Conservation (phyloP, 2,888 invertebrate genomes). For the Drosophila mulleri region DNA sequence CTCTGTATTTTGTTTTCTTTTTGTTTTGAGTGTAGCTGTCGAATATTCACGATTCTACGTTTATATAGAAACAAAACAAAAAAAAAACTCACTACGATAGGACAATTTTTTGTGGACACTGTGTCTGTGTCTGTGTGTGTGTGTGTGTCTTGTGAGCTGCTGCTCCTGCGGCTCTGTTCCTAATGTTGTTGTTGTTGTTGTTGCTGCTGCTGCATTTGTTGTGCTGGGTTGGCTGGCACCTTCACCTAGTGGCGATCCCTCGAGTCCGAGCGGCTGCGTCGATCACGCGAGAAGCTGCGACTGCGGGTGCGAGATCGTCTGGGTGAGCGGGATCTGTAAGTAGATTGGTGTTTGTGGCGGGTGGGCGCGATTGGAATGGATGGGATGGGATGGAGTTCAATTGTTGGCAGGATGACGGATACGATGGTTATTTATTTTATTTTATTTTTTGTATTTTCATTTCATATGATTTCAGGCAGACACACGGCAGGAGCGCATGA, state of each 20-base stretch:
- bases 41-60: conserved; percentile 25
- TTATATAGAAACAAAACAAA: conserved; percentile 4
- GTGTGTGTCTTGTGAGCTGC: conserved; percentile 11
- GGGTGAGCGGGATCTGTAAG: conserved; percentile 85
- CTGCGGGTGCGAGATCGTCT: conserved; percentile 85
- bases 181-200: neutral
- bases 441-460: neutral
- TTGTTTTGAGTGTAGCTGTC: conserved; percentile 15
- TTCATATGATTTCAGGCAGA: conserved; percentile 28
- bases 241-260: conserved; percentile 86
- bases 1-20: neutral
- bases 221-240: conserved; percentile 5
- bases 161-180: neutral
- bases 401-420: neutral
- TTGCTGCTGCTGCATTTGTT: neutral
- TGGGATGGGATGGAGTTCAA: too few species aligned
- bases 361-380: neutral
- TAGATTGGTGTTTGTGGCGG: conserved; percentile 38
- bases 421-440: neutral
- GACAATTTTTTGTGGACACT: conserved; percentile 18
- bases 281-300: conserved; percentile 87
- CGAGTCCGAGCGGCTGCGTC: conserved; percentile 87
- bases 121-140: conserved; percentile 6
- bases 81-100: conserved; percentile 30
- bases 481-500: conserved; percentile 22